phyloP scores from a whole-genome alignment of 2,797 vertebrate genomes.

The Triplophysa bombifrons region DNA sequence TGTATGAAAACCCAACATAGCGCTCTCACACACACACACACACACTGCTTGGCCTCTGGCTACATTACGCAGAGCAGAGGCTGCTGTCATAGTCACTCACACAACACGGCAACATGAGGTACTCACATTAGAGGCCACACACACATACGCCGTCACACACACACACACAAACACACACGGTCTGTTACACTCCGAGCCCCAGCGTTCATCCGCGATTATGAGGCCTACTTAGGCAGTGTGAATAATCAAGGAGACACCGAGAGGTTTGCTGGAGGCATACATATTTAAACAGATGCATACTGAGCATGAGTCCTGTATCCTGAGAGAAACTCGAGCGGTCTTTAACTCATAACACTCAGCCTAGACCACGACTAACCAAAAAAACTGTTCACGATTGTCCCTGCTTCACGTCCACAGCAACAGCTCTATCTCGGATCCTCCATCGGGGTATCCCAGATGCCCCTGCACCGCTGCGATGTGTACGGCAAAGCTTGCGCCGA shows the following conservation, averaged over 20 bases:
- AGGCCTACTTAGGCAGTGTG: constrained; percentile 22
- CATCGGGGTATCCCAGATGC: constrained; percentile 91
- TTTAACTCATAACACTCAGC: not conserved
- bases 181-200: constrained; percentile 36
- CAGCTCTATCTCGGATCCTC: constrained; percentile 93
- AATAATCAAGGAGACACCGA: constrained; percentile 52
- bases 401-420: constrained; percentile 82
- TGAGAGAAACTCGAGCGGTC: constrained; percentile 16
- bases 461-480: constrained; percentile 93
- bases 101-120: constrained; percentile 36
- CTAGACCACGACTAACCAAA: not conserved
- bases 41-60: constrained; percentile 16
- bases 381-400: not conserved
- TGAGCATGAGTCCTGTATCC: constrained; percentile 6
- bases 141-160: constrained; percentile 15
- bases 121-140: constrained; percentile 37
- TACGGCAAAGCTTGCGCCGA: constrained; percentile 98
- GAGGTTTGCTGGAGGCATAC: constrained; percentile 39
- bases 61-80: constrained; percentile 35
- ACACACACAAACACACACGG: constrained; percentile 1
- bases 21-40: constrained; percentile 8
- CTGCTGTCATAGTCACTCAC: constrained; percentile 52
- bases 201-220: constrained; percentile 9
- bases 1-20: constrained; percentile 41
- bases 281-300: constrained; percentile 45